Conservation (phyloP, 2,113 vertebrate species). For the Phalacrocorax carbo region DNA sequence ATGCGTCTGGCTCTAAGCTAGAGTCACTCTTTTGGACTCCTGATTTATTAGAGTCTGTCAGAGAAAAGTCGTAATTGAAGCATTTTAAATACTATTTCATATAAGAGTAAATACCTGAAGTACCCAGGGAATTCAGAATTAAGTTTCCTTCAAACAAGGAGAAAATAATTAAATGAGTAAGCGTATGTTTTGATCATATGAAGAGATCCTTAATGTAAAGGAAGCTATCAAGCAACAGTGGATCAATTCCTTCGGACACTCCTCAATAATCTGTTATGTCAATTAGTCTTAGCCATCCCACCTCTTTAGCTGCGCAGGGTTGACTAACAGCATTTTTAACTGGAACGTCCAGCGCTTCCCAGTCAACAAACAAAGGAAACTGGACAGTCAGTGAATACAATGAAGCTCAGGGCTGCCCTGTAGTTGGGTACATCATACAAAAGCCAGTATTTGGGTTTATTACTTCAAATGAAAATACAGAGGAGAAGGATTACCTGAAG, state of each 20-base stretch:
- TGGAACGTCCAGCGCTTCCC: neutral
- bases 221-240: neutral
- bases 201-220: constrained; percentile 33
- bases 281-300: neutral
- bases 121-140: constrained; percentile 25
- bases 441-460: neutral
- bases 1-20: neutral
- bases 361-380: neutral
- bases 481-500: neutral
- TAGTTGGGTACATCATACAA: neutral
- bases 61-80: neutral
- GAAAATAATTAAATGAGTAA: constrained; percentile 23
- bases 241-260: neutral
- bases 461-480: neutral
- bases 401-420: neutral
- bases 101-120: neutral
- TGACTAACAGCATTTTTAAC: neutral
- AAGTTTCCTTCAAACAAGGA: constrained; percentile 22
- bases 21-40: neutral
- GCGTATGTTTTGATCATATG: neutral
- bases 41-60: neutral
- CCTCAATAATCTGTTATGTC: neutral
- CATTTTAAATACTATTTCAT: neutral
- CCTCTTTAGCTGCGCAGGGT: neutral
- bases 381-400: neutral